A percentile compares a stretch with the other conserved stretches of the same genome.
phyloP scores from a whole-genome alignment of 2,113 vertebrate genomes.

The Pseudopodoces humilis region DNA sequence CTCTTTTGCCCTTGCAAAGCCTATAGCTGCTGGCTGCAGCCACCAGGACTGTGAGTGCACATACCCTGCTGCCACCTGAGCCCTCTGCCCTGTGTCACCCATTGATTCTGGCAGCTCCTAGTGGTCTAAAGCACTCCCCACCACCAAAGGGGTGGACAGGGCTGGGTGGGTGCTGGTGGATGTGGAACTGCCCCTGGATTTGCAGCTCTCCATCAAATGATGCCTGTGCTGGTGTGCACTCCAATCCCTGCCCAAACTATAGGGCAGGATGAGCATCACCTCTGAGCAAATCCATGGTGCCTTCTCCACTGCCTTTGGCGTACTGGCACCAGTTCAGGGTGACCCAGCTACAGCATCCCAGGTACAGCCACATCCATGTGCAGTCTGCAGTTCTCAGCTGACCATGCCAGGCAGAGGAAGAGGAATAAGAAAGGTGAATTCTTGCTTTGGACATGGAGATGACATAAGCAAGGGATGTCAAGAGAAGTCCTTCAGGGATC shows the following conservation, averaged over 20 bases:
- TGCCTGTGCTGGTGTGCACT: background rate
- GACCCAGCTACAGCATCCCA: background rate
- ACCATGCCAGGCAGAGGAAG: background rate
- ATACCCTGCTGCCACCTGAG: background rate
- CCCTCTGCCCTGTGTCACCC: fast-evolving
- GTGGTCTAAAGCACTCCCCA: background rate
- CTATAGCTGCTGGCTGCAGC: fast-evolving
- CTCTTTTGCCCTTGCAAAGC: background rate
- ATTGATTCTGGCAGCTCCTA: fast-evolving
- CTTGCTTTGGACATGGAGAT: background rate
- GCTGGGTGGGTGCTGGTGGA: background rate
- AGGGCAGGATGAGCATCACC: background rate
- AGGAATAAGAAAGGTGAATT: background rate
- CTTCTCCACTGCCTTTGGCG: background rate
- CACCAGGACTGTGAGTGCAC: background rate
- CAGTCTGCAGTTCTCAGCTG: background rate
- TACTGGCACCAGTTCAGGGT: background rate
- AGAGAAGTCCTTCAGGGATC: background rate
- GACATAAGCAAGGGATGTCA: background rate
- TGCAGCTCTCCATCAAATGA: background rate
- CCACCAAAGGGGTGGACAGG: background rate
- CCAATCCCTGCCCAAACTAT: background rate
- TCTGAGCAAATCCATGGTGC: fast-evolving
- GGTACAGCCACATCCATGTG: fast-evolving
- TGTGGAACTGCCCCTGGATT: background rate